Base-by-base conservation (phyloP, 1,140 invertebrate species). In the Octopus sinensis region DNA sequence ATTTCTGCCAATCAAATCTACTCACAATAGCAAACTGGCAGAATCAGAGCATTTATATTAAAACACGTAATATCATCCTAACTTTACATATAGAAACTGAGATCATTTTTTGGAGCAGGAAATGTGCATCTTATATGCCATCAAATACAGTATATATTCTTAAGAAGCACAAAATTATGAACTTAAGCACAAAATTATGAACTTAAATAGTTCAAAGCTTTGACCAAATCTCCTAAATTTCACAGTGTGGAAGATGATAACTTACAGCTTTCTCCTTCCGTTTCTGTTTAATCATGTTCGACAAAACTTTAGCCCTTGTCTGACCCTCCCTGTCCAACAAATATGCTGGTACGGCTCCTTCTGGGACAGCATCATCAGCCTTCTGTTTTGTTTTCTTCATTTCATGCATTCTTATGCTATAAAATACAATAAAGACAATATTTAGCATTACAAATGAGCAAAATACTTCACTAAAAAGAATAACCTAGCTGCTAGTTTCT, bases 271-370 rank as follows among this genome's bases (percentile, higher is more conserved):
- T 99, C 91, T 99, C 98, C 91, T 99, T 99, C 4, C 98, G 93
- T 91, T 99, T 99, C 90, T 99, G 98, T 92, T 99, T 99, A 81
- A 99, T 98, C 95, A 98, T 99, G 89, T 99, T 99, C 0, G 97
- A 99, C 0, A 99, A 91, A 30, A 99, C 95, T 92, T 99, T 99
- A 5, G 97, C 96, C 78, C 95, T 93, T 5, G 94, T 95, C 85
- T 98, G 96, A n/a, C 96, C 93, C 92, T 99, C 96, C 92, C 98
- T 94, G 92, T 99, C 98, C 62, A 99, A 91, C 6, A 99, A 92
- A 91, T 99, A 99, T 0, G 97, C 96, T 0, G 98, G 98, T 12
- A 99, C 89, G 1, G 97, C 98, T 82, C 97, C 97, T 88, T 98
- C 95, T 4, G 95, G 92, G 0, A 95, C 93, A 81, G 95, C 94